These are phyloP conservation scores for Regulus satrapa DNA, from an alignment of 2,113 vertebrate species.

Conservation along the genomic window DNA sequence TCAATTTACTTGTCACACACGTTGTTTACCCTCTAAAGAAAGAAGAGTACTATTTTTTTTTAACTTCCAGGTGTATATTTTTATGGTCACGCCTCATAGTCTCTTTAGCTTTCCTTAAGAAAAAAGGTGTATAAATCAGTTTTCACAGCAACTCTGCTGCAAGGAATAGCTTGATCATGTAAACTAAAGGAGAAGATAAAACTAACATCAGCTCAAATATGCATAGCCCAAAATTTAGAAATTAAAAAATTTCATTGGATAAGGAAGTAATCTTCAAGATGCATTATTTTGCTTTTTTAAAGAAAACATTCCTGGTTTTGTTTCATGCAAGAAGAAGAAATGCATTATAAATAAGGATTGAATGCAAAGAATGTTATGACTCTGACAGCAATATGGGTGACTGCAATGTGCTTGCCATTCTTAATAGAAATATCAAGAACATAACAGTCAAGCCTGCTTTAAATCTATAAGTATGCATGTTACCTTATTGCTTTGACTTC, in stretches of 20 bases:
- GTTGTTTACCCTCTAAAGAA: neutral
- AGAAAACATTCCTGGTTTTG: neutral
- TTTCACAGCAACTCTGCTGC: neutral
- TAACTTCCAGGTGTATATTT: neutral
- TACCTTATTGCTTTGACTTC: neutral
- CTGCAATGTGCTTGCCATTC: neutral
- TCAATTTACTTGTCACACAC: neutral
- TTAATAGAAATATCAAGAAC: constrained; percentile 18
- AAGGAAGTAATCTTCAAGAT: neutral
- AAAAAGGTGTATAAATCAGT: neutral
- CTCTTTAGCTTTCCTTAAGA: neutral
- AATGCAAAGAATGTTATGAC: neutral
- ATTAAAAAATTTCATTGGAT: neutral
- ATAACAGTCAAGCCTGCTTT: neutral
- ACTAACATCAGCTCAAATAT: neutral
- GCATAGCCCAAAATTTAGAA: neutral
- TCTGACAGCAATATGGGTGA: neutral
- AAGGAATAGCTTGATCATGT: neutral
- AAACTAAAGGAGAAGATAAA: neutral
- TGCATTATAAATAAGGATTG: neutral
- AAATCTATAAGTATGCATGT: neutral
- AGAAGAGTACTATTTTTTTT: neutral
- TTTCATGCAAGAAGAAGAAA: neutral
- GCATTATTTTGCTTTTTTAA: neutral
- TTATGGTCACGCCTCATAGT: neutral